Percentiles rank a stretch among this genome's conserved stretches.
Evolutionary conservation across 1,140 invertebrate species (phyloP).

Genomic region (Dendroctonus valens): DNA sequence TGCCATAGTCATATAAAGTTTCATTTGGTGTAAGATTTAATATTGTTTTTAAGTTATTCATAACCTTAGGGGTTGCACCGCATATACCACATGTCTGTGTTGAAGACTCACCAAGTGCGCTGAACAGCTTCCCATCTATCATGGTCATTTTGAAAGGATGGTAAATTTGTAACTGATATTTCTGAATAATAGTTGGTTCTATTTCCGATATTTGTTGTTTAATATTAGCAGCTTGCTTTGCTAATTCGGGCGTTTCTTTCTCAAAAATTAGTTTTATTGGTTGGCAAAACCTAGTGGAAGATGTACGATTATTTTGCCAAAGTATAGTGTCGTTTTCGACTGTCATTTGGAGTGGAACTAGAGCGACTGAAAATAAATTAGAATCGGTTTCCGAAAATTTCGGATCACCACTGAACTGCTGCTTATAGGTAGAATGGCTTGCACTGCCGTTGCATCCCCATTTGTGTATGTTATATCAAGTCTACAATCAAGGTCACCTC

Average conservation of each 20-base stretch:
- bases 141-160: slow-evolving; percentile 45
- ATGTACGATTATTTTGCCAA: slow-evolving; percentile 11
- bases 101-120: slow-evolving; percentile 4
- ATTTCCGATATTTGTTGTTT: slow-evolving; percentile 34
- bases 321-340: slow-evolving; percentile 6
- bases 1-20: slow-evolving; percentile 5
- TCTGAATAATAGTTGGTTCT: slow-evolving; percentile 17
- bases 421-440: too few relatives aligned
- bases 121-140: slow-evolving; percentile 45
- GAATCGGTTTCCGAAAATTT: too few relatives aligned
- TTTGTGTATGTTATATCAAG: too few relatives aligned
- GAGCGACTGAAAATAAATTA: too few relatives aligned
- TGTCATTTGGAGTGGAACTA: slow-evolving; percentile 12
- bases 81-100: slow-evolving; percentile 9
- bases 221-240: slow-evolving; percentile 15
- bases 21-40: not conserved
- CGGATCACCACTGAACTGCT: too few relatives aligned
- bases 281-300: slow-evolving; percentile 12
- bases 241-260: slow-evolving; percentile 16
- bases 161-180: slow-evolving; percentile 19
- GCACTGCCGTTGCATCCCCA: too few relatives aligned
- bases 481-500: too few relatives aligned
- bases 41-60: slow-evolving; percentile 2
- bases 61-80: slow-evolving; percentile 5
- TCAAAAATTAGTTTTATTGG: slow-evolving; percentile 15